These are phyloP conservation scores for Helicolenus hilgendorfi DNA, from an alignment of 2,797 vertebrate species.

Conservation along the genomic window DNA sequence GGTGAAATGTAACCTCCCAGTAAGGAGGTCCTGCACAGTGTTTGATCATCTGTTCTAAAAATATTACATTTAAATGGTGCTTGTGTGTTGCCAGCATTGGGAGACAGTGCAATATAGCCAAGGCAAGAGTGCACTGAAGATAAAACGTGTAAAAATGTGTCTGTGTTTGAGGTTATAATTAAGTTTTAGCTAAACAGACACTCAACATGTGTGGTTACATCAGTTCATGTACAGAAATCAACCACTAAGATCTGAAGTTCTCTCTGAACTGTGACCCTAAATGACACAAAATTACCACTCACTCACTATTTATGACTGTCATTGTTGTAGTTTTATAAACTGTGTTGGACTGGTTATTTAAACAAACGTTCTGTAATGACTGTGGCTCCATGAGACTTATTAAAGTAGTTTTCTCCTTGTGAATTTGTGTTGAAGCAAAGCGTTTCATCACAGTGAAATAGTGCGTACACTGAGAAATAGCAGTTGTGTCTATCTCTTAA, in stretches of 20 bases:
- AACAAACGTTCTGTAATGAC: too few relatives aligned
- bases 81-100: background rate
- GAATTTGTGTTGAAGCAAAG: background rate
- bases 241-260: background rate
- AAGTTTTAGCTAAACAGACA: background rate
- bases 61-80: background rate
- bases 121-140: background rate
- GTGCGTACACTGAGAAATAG: conserved; percentile 29
- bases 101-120: background rate
- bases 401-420: too few relatives aligned
- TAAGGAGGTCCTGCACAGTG: background rate
- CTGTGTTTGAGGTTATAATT: background rate
- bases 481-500: background rate
- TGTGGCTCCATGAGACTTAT: too few relatives aligned
- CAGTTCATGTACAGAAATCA: background rate
- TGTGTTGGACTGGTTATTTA: too few relatives aligned
- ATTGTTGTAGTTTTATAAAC: too few relatives aligned
- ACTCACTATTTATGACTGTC: too few relatives aligned
- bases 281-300: background rate
- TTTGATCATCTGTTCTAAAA: background rate
- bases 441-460: conserved; percentile 54
- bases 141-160: background rate
- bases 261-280: background rate
- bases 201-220: background rate
- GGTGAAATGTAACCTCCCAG: background rate